Conservation (phyloP, 2,888 invertebrate species). For the Ellobium chinense region DNA sequence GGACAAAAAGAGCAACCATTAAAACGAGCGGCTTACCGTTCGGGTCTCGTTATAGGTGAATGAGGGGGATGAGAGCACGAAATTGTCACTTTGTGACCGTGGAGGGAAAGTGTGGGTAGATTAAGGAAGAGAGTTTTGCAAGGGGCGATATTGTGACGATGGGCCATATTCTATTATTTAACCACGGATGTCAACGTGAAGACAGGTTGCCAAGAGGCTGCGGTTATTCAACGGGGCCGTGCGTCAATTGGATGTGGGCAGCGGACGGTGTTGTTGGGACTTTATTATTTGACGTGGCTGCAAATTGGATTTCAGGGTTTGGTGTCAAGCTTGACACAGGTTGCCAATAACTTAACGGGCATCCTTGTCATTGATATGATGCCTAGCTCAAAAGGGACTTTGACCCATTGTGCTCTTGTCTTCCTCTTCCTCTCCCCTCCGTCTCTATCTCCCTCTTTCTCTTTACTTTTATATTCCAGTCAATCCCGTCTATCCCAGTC, state of each 20-base stretch:
- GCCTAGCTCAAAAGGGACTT: too few relatives aligned
- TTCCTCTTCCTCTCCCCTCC: too few relatives aligned
- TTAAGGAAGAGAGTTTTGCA: conserved; percentile 2
- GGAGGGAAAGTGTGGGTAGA: conserved; percentile 6
- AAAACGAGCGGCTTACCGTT: neutral
- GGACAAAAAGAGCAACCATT: neutral
- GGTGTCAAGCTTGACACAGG: conserved; percentile 22
- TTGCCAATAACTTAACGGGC: conserved; percentile 18
- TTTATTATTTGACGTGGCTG: conserved; percentile 25
- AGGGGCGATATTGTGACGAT: neutral
- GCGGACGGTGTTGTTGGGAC: neutral
- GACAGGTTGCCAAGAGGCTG: neutral
- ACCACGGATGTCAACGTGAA: neutral
- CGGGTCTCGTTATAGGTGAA: neutral
- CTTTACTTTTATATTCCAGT: too few relatives aligned
- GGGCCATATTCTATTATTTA: too few relatives aligned
- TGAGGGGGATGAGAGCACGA: neutral
- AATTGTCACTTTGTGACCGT: conserved; percentile 12
- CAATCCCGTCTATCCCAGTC: too few relatives aligned
- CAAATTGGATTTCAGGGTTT: conserved; percentile 26
- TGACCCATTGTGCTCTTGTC: too few relatives aligned
- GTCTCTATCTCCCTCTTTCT: too few relatives aligned
- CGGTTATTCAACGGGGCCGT: neutral
- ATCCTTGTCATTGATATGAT: too few relatives aligned
- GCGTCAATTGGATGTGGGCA: neutral